These are phyloP conservation scores for Pteropus alecto DNA, from an alignment of 2,113 vertebrate genomes.

Conservation along the genomic window DNA sequence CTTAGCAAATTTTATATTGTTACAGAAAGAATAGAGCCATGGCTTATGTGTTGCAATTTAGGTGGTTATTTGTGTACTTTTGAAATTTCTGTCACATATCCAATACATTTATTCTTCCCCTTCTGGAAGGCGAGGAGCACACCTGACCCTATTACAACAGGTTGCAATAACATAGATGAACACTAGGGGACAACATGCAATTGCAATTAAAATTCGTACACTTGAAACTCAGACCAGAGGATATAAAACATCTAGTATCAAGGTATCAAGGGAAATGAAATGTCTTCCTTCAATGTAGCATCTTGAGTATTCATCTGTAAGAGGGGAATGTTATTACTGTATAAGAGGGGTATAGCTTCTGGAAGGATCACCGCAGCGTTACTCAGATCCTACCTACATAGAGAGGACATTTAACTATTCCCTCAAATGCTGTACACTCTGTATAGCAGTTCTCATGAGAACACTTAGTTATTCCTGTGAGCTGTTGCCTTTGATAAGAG, in stretches of 20 bases:
- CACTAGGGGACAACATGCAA: slow-evolving; percentile 40
- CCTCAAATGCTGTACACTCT: not conserved
- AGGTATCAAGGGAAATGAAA: not conserved
- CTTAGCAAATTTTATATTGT: not conserved
- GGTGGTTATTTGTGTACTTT: not conserved
- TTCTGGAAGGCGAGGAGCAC: not conserved
- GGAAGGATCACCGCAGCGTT: not conserved
- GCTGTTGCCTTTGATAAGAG: not conserved
- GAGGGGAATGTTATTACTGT: not conserved
- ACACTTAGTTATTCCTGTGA: not conserved
- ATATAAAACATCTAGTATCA: not conserved
- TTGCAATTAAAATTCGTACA: not conserved
- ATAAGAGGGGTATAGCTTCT: not conserved
- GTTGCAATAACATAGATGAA: not conserved
- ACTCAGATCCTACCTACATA: not conserved
- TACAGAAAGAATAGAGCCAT: not conserved
- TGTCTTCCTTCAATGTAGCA: not conserved
- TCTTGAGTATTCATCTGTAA: not conserved
- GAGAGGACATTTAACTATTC: not conserved
- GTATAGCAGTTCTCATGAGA: not conserved
- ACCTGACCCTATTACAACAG: not conserved
- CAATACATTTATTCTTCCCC: not conserved
- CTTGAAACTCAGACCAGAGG: not conserved
- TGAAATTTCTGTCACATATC: not conserved
- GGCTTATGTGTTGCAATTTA: not conserved